Evolutionary conservation across 1,140 invertebrate genomes (phyloP), one percentile per base, ranked within the genome.

Genomic region (Venturia canescens): DNA sequence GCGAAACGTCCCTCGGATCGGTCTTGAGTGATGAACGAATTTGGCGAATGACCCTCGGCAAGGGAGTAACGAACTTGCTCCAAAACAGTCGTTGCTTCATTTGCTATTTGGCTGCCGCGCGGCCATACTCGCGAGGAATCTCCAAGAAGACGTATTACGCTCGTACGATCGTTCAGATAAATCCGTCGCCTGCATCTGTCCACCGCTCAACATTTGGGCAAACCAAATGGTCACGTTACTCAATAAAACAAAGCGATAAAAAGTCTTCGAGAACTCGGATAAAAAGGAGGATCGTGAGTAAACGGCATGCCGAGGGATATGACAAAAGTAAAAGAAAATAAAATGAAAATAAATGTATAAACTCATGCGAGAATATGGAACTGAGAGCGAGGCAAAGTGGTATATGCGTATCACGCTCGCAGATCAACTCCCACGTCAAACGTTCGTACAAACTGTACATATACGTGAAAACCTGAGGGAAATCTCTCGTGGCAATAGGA

Each of bases 401-500:
- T 76, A 63, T 63, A 76, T 76, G 74, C 74, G 74, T 63, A 53
- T 76, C 74, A 76, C 74, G 74, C 74, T 63, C 23, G 60, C 53
- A 76, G 50, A 63, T 81, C 72, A 48, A 79, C 78, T 84, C 82
- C 78, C 84, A 84, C 83, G 83, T 87, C 85, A 85, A 85, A 88
- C 85, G 74, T 31, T 34, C 60, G 23, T 27, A 15, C 60, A 66
- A 66, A 83, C 63, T 66, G 77, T 80, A 82, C 84, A 86, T 86
- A 87, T 87, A 71, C 83, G 66, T 86, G 88, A 91, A 91, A 91
- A 91, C 90, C 90, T 91, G 80, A 57, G 90, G 90, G 90, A 91
- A 91, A 91, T 91, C 89, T 90, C 87, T 80, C 80, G 38, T 80
- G 77, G 84, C 85, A 57, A 23, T 57, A 27, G 38, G 7, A 44